Percentiles rank a stretch among this genome's conserved stretches.
Evolutionary conservation across 2,888 invertebrate species (phyloP).

Genomic region (Crossocerus cetratus): DNA sequence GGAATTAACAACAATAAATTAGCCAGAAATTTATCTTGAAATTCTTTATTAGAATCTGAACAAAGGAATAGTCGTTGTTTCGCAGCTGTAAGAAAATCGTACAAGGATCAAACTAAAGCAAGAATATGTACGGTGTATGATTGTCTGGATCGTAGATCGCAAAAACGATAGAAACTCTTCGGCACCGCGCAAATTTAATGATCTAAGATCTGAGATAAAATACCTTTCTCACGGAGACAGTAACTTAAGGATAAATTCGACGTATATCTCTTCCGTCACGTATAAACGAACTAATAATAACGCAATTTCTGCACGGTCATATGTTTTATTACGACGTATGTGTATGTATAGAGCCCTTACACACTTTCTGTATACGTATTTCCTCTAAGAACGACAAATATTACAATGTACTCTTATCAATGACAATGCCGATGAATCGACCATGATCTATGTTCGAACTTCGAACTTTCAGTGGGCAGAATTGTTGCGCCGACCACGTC

Average conservation of each 20-base stretch:
- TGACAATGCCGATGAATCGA: slow-evolving; percentile 46
- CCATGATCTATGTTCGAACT: slow-evolving; percentile 26
- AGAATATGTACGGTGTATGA: too few relatives aligned
- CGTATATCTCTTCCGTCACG: slow-evolving; percentile 9
- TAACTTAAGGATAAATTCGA: background rate
- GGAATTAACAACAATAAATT: too few relatives aligned
- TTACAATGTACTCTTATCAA: slow-evolving; percentile 50
- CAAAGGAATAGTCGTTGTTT: too few relatives aligned
- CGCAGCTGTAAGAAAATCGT: too few relatives aligned
- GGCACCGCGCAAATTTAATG: too few relatives aligned
- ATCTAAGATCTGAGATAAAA: too few relatives aligned
- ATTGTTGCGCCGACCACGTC: slow-evolving; percentile 71
- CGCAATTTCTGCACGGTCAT: slow-evolving; percentile 45
- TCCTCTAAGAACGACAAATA: slow-evolving; percentile 55
- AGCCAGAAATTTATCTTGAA: too few relatives aligned
- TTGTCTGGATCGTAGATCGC: too few relatives aligned
- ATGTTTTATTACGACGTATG: slow-evolving; percentile 38
- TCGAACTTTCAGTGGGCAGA: slow-evolving; percentile 60
- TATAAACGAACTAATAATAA: slow-evolving; percentile 32
- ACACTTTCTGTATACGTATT: slow-evolving; percentile 44
- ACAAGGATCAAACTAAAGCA: too few relatives aligned
- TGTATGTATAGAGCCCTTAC: slow-evolving; percentile 45
- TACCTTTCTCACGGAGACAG: too few relatives aligned
- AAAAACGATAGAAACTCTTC: too few relatives aligned
- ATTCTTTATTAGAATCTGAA: too few relatives aligned